Percentiles rank a stretch among this genome's conserved stretches.
phyloP scores from a whole-genome alignment of 2,797 vertebrate genomes.

The Darevskia mixta region DNA sequence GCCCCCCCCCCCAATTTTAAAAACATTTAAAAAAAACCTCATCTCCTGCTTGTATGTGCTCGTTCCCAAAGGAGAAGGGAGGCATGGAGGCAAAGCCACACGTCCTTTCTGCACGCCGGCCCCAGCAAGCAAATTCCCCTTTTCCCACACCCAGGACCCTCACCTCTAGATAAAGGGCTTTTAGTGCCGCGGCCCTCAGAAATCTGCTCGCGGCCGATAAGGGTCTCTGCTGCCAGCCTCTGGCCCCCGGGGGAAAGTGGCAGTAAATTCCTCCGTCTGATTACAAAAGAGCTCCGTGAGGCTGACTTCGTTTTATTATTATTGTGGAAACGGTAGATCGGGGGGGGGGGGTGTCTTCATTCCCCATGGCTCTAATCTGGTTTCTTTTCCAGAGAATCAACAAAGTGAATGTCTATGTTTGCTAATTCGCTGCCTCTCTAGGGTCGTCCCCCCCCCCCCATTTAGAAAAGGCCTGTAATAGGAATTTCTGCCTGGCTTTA shows the following conservation, averaged over 20 bases:
- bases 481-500: background rate
- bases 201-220: conserved; percentile 73
- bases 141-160: conserved; percentile 66
- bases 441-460: too few species aligned
- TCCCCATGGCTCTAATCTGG: background rate
- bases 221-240: conserved; percentile 57
- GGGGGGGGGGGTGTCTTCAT: background rate
- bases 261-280: conserved; percentile 18
- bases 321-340: conserved; percentile 47
- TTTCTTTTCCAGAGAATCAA: conserved; percentile 7
- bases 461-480: rapidly evolving
- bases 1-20: background rate
- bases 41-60: background rate
- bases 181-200: conserved; percentile 47
- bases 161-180: conserved; percentile 73
- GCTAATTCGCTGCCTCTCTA: background rate
- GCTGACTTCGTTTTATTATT: conserved; percentile 24
- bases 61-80: background rate
- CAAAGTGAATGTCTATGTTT: background rate
- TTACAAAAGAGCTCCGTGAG: conserved; percentile 47
- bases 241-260: background rate
- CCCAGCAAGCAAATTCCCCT: conserved; percentile 51
- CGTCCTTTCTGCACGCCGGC: background rate
- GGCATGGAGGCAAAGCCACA: background rate
- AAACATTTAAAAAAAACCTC: background rate